Percentiles rank a stretch among this genome's conserved stretches.
phyloP scores from a whole-genome alignment of 53 echinoderm and acorn worm species.

The Glandiceps talaboti region DNA sequence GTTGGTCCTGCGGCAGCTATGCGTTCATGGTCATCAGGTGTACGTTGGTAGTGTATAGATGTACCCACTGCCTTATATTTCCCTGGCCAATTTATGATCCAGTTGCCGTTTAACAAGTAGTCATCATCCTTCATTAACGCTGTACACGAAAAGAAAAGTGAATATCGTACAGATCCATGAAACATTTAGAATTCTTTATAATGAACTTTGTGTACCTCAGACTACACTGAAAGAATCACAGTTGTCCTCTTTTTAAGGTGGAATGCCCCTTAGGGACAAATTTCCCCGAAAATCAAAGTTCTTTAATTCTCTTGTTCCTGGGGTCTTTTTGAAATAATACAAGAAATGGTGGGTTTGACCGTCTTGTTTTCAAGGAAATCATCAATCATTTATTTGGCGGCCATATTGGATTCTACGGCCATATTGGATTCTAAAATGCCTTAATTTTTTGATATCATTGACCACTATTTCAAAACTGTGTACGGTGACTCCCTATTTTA shows the following conservation, averaged over 20 bases:
- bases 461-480: no score
- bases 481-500: no score
- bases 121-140: conserved; percentile 52
- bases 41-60: conserved; percentile 47
- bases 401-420: no score
- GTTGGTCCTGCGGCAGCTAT: conserved; percentile 54
- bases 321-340: no score
- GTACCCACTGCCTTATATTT: conserved; percentile 58
- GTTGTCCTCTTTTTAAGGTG: background rate
- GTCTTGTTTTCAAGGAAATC: no score
- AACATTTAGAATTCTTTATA: background rate
- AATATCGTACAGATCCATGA: background rate
- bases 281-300: no score
- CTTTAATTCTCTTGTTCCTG: no score
- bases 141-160: conserved; percentile 11
- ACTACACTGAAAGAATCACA: background rate
- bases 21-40: conserved; percentile 50
- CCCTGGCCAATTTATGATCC: conserved; percentile 79
- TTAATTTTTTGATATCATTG: no score
- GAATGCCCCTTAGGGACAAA: no score
- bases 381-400: no score
- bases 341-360: no score
- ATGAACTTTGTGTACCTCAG: background rate
- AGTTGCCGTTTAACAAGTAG: conserved; percentile 72
- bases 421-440: no score